phyloP scores from a whole-genome alignment of 1,140 invertebrate genomes.

The Stegodyphus dumicola region DNA sequence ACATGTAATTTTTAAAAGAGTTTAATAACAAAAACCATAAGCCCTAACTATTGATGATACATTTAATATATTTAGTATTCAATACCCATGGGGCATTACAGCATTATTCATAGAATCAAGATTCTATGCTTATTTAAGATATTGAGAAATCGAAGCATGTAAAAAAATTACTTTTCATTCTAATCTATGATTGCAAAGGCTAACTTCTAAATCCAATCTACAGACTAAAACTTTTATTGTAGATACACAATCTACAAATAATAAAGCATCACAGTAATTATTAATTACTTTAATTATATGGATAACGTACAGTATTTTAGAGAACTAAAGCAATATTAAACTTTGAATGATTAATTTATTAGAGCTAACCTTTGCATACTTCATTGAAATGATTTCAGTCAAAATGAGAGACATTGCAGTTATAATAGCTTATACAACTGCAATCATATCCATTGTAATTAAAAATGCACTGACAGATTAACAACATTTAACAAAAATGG shows the following conservation, averaged over 20 bases:
- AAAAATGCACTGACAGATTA: not conserved
- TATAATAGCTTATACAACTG: not conserved
- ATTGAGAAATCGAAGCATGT: not conserved
- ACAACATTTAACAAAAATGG: constrained; percentile 43
- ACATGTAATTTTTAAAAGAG: no score
- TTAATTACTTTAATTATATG: no score
- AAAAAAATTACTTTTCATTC: constrained; percentile 17
- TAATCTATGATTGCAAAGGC: constrained; percentile 12
- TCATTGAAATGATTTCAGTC: not conserved
- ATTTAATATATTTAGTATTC: not conserved
- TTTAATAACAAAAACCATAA: no score
- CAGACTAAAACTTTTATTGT: not conserved
- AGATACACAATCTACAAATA: no score
- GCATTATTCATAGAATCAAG: constrained; percentile 34
- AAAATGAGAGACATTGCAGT: not conserved
- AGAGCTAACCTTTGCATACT: not conserved
- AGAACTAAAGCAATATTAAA: no score
- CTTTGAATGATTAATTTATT: not conserved
- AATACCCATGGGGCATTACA: constrained; percentile 54
- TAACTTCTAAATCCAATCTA: not conserved
- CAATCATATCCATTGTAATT: not conserved
- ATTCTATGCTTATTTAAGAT: constrained; percentile 31
- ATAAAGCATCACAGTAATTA: no score
- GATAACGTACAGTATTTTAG: no score
- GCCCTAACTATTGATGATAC: no score